A percentile compares a stretch with the other conserved stretches of the same genome.
These are phyloP conservation scores for Holothuria glaberrima DNA, from an alignment of 35 echinoderm and acorn worm species.

Conservation along the genomic window DNA sequence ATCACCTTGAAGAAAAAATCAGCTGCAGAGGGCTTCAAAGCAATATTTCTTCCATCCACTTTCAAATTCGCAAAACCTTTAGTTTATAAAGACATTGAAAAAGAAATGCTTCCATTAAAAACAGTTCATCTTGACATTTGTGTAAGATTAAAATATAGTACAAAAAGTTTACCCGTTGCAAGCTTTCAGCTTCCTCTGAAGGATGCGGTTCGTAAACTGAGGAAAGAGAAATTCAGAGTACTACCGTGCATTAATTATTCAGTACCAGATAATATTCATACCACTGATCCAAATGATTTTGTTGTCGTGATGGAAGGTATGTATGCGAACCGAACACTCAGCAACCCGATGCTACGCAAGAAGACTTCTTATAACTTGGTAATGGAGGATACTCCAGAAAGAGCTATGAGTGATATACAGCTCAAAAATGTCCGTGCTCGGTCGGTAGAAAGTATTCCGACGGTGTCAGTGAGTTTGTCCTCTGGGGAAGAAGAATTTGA, in stretches of 20 bases:
- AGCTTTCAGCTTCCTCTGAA: constrained; percentile 86
- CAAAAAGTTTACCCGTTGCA: constrained; percentile 78
- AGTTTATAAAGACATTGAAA: constrained; percentile 85
- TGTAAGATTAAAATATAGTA: constrained; percentile 85
- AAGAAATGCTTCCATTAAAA: constrained; percentile 68
- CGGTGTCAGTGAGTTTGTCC: constrained; percentile 56
- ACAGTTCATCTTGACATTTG: constrained; percentile 88
- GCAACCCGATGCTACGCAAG: constrained; percentile 76
- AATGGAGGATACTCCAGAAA: constrained; percentile 33
- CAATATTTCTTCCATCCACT: constrained; percentile 84
- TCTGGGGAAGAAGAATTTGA: constrained; percentile 58
- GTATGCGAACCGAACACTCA: constrained; percentile 85
- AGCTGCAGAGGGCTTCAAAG: constrained; percentile 78
- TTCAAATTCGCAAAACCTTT: constrained; percentile 90
- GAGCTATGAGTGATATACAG: constrained; percentile 90
- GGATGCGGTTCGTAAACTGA: constrained; percentile 84
- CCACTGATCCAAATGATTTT: constrained; percentile 80
- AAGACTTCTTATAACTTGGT: constrained; percentile 37
- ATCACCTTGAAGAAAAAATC: constrained; percentile 78
- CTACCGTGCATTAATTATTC: constrained; percentile 85
- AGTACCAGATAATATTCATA: constrained; percentile 89
- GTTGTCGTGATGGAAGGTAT: constrained; percentile 81
- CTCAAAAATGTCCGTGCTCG: constrained; percentile 72
- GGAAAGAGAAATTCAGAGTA: constrained; percentile 73
- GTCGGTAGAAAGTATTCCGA: constrained; percentile 89